Percentiles rank a stretch among this genome's conserved stretches.
phyloP scores from a whole-genome alignment of 2,113 vertebrate species.

The Climacteris rufus region DNA sequence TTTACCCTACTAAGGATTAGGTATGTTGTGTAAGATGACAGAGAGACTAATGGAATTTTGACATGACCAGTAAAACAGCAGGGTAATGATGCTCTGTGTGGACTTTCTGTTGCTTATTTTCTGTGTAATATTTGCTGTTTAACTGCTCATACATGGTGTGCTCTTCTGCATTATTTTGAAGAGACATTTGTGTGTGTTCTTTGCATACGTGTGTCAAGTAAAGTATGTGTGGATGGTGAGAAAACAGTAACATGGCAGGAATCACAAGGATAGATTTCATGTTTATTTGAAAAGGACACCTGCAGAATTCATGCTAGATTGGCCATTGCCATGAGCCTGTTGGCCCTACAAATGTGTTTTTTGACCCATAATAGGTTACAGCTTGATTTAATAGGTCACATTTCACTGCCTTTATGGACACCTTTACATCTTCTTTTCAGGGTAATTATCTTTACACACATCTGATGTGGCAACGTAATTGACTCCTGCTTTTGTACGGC shows the following conservation, averaged over 20 bases:
- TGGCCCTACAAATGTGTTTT: conserved; percentile 74
- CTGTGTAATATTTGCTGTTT: neutral
- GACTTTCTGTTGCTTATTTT: neutral
- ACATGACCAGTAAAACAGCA: neutral
- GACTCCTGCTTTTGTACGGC: conserved; percentile 70
- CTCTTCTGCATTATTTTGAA: neutral
- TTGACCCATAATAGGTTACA: conserved; percentile 76
- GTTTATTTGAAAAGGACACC: conserved; percentile 67
- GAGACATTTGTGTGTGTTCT: neutral
- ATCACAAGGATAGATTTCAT: conserved; percentile 28
- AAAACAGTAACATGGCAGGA: neutral
- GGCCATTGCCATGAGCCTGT: conserved; percentile 55
- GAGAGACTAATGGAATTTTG: neutral
- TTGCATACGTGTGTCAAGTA: neutral
- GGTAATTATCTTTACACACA: conserved; percentile 77
- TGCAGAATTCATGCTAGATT: conserved; percentile 76
- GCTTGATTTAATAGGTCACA: conserved; percentile 79
- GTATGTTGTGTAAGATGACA: neutral
- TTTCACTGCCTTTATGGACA: conserved; percentile 76
- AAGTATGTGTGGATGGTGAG: neutral
- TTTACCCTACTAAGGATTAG: neutral
- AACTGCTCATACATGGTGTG: neutral
- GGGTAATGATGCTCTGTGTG: neutral
- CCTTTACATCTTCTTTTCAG: conserved; percentile 74
- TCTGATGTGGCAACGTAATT: conserved; percentile 72